These are phyloP conservation scores for Spondyliosoma cantharus DNA, from an alignment of 2,797 vertebrate genomes.

Conservation along the genomic window DNA sequence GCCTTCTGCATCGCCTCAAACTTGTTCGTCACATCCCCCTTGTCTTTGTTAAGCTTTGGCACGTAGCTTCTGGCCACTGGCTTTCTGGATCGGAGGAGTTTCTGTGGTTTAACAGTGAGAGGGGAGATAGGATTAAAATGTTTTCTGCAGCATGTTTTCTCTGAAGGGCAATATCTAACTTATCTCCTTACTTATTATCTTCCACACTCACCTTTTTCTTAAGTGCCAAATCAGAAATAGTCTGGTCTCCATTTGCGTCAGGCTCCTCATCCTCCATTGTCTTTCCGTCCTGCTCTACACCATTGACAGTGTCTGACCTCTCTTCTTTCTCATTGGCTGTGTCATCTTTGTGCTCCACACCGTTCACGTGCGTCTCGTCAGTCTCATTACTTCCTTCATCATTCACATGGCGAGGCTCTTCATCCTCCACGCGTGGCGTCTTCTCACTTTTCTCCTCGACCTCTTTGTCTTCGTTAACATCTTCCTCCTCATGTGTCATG, in stretches of 20 bases:
- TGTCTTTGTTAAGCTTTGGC: conserved; percentile 90
- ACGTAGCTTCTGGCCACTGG: conserved; percentile 93
- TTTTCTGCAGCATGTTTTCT: neutral
- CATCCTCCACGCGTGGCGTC: conserved; percentile 3
- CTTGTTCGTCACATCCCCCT: conserved; percentile 93
- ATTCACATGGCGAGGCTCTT: neutral
- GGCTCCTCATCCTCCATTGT: conserved; percentile 23
- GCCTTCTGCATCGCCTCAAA: conserved; percentile 98
- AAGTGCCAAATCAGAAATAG: conserved; percentile 79
- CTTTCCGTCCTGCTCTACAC: conserved; percentile 30
- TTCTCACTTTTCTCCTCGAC: conserved; percentile 17
- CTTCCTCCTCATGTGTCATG: conserved; percentile 25
- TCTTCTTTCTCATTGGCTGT: conserved; percentile 15
- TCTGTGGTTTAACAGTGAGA: conserved; percentile 80
- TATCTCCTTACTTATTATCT: neutral
- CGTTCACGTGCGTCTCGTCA: conserved; percentile 49
- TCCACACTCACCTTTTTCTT: conserved; percentile 82
- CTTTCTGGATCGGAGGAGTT: conserved; percentile 93
- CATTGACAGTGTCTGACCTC: conserved; percentile 50
- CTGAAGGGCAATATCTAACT: neutral
- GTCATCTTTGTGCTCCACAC: conserved; percentile 54
- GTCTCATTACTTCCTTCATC: neutral
- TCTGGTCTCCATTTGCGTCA: conserved; percentile 50
- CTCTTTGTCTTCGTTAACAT: conserved; percentile 23
- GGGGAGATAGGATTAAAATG: neutral